Evolutionary conservation across 2,888 invertebrate species (phyloP), one percentile per base, ranked within the genome.

Genomic region (Drosophila longiperda): DNA sequence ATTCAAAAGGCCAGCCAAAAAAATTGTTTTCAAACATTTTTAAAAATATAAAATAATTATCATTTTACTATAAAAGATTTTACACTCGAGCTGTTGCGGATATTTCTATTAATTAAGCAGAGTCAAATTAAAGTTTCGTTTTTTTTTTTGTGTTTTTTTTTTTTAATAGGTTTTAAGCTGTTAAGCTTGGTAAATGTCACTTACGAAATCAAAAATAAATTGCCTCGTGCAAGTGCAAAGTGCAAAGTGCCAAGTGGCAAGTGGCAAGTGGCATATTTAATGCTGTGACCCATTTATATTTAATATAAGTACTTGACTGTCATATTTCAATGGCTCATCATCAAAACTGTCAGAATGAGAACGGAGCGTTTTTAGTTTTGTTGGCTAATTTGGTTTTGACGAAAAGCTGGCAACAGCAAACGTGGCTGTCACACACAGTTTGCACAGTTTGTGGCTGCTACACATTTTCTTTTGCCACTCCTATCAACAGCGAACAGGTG

Each of bases 341-440:
- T 42, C 52, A 12, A 36, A 58, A 32, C 59, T 59, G 59, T 63
- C 63, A 64, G 70, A 64, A 70, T 45, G 70, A 63, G 70, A 63
- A 76, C 60, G 50, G 59, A 48, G 26, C 38, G 58, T 34, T 68
- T 57, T 69, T 17, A 36, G 57, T 58, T 76, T 54, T 54, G 34
- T 11, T 59, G 54, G 76, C 59, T 76, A 74, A 74, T 74, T 76
- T 59, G 29, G 38, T 50, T 34, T 32, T 40, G n/a, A 38, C 50
- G 26, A 36, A 17, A 38, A 62, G 54, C 42, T 62, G 68, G 40
- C 68, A 73, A 26, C 75, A 38, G 38, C 55, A 66, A 75, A 61
- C 57, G 57, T 48, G 55, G 12, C 48, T 53, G 61, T 55, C 54
- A 57, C 45, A 61, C 54, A 57, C 45, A 61, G 52, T n/a, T 23